A percentile compares a stretch with the other conserved stretches of the same genome.
Evolutionary conservation across 2,888 invertebrate genomes (phyloP).

Genomic region (Zaprionus obscuricornis): DNA sequence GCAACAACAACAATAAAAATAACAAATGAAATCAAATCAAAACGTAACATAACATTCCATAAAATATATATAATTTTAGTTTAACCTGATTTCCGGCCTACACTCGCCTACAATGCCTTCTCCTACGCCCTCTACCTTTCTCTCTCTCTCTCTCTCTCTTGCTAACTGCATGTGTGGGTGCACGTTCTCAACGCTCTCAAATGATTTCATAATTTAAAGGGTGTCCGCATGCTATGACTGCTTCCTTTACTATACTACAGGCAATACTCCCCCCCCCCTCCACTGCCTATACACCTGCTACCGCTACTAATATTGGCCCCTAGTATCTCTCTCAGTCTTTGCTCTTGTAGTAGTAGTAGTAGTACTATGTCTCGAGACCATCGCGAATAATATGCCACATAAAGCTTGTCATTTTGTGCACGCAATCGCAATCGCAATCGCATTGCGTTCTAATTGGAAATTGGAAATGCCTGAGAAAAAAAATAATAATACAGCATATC

Average conservation of each 20-base stretch:
- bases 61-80: slow-evolving; percentile 59
- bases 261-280: neutral
- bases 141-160: slow-evolving; percentile 1
- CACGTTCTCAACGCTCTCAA: slow-evolving; percentile 30
- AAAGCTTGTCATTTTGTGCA: slow-evolving; percentile 74
- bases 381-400: slow-evolving; percentile 70
- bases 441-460: slow-evolving; percentile 71
- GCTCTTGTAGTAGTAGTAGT: too few species aligned
- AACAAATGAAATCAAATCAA: too few species aligned
- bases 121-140: neutral
- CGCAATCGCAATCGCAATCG: too few species aligned
- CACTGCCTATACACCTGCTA: neutral
- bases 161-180: slow-evolving; percentile 47
- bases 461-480: slow-evolving; percentile 61
- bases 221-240: slow-evolving; percentile 18
- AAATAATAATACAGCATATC: neutral
- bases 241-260: neutral
- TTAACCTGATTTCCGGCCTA: slow-evolving; percentile 64
- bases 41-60: slow-evolving; percentile 36
- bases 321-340: too few species aligned
- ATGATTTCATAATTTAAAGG: slow-evolving; percentile 72
- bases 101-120: neutral
- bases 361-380: slow-evolving; percentile 42
- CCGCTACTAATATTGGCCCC: too few species aligned
- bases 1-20: neutral